phyloP scores from a whole-genome alignment of 2,113 vertebrate genomes.

The Macroglossus sobrinus region DNA sequence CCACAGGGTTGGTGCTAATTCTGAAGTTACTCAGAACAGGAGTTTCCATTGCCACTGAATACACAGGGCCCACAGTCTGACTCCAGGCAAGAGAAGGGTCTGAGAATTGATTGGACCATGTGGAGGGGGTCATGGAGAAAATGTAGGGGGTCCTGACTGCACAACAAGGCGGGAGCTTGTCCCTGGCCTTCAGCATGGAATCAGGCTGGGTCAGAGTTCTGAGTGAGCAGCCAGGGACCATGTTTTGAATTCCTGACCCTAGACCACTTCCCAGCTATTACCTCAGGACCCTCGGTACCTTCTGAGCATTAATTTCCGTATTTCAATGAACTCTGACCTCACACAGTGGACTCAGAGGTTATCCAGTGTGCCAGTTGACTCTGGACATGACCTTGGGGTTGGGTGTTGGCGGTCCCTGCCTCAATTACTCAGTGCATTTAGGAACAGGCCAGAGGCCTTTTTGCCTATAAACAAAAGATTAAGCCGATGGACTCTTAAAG shows the following conservation, averaged over 20 bases:
- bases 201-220: background rate
- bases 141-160: too few relatives aligned
- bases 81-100: too few relatives aligned
- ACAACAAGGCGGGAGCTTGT: background rate
- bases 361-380: rapidly evolving
- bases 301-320: background rate
- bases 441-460: background rate
- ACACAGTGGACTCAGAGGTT: background rate
- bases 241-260: background rate
- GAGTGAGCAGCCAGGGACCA: background rate
- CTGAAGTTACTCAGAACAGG: too few relatives aligned
- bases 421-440: background rate
- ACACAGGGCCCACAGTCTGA: too few relatives aligned
- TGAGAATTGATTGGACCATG: background rate
- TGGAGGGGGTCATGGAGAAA: background rate
- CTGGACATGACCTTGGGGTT: rapidly evolving
- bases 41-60: background rate
- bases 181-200: rapidly evolving
- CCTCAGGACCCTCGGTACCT: background rate
- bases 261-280: background rate
- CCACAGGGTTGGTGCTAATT: background rate
- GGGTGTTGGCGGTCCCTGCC: background rate
- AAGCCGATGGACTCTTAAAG: background rate
- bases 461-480: background rate
- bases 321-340: background rate